phyloP scores from a whole-genome alignment of 1,140 invertebrate species.

The Nebria ingens region DNA sequence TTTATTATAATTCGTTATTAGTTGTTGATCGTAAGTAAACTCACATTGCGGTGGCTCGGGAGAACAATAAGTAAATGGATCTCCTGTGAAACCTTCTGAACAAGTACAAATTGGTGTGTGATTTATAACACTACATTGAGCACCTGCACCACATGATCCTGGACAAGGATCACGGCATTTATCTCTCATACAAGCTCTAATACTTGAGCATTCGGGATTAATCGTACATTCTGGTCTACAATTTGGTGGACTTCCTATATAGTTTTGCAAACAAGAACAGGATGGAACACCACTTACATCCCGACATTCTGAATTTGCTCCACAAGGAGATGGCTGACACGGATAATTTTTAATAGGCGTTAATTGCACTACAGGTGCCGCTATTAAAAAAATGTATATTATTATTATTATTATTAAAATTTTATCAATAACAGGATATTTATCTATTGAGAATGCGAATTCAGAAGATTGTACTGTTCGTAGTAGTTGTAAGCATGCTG shows the following conservation, averaged over 20 bases:
- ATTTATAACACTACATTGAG: slow-evolving; percentile 49
- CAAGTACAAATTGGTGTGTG: slow-evolving; percentile 55
- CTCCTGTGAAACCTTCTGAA: slow-evolving; percentile 48
- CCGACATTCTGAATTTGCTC: slow-evolving; percentile 51
- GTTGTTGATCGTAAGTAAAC: not conserved
- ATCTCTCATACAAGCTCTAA: slow-evolving; percentile 49
- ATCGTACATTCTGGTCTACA: slow-evolving; percentile 55
- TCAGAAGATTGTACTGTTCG: too few relatives aligned
- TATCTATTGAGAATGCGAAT: slow-evolving; percentile 1
- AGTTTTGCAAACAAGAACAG: slow-evolving; percentile 48
- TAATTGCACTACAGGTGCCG: slow-evolving; percentile 28
- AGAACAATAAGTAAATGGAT: slow-evolving; percentile 49
- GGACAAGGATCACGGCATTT: slow-evolving; percentile 55
- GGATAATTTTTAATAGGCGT: slow-evolving; percentile 35
- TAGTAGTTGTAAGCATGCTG: too few relatives aligned
- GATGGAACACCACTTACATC: slow-evolving; percentile 43
- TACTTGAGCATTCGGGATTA: slow-evolving; percentile 51
- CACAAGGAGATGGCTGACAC: slow-evolving; percentile 59
- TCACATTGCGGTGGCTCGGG: slow-evolving; percentile 36
- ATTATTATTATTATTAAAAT: not conserved
- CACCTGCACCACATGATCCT: slow-evolving; percentile 50
- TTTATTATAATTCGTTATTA: not conserved
- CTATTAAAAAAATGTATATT: slow-evolving; percentile 23
- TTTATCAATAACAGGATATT: slow-evolving; percentile 28
- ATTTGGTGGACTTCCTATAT: slow-evolving; percentile 52